Base-by-base conservation (phyloP, 2,797 vertebrate genomes). In the Choloepus didactylus region DNA sequence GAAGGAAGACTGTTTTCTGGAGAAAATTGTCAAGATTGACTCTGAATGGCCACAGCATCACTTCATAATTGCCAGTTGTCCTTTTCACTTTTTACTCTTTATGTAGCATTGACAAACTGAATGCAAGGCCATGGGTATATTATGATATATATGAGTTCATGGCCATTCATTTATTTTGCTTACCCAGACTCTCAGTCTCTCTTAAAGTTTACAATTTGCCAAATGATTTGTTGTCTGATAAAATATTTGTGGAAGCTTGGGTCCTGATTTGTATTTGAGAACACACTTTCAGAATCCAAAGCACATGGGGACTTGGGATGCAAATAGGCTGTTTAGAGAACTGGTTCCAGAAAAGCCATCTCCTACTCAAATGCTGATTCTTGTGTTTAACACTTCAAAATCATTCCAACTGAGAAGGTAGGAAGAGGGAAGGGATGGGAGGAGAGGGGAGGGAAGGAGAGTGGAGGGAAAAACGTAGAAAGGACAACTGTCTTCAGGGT, bases 161-260 rank as follows among this genome's bases (percentile, higher is more conserved):
- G 29, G n/a, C n/a, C 10, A 10, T 21, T 2, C 18, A 51, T 75
- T 81, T 60, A 19, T 60, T 91, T 90, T 79, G 51, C 70, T 91
- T 76, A 96, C 95, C 70, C 92, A 96, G 38, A 90, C 67, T 87
- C 93, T 67, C 38, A 93, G 64, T 60, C n/a, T 95, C 79, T 92
- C 67, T 80, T 66, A 77, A 83, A 96, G 31, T 0, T 95, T 41
- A 60, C 0, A 0, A 29, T 51, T 46, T 56, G 93, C 15, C 9
- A 88, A 96, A 89, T 46, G 27, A 31, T 73, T 69, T 93, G 64
- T 19, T 44, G 8, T 27, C 87, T 95, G 93, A 91, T 94, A 75
- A 93, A 92, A 3, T 79, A 82, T 54, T 49, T 49, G 23, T 9
- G 1, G 21, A 73, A 81, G 56, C 3, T 25, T 5, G 31, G 51